Evolutionary conservation across 1,140 invertebrate species (phyloP), one percentile per base, ranked within the genome.

Genomic region (Halictus rubicundus): DNA sequence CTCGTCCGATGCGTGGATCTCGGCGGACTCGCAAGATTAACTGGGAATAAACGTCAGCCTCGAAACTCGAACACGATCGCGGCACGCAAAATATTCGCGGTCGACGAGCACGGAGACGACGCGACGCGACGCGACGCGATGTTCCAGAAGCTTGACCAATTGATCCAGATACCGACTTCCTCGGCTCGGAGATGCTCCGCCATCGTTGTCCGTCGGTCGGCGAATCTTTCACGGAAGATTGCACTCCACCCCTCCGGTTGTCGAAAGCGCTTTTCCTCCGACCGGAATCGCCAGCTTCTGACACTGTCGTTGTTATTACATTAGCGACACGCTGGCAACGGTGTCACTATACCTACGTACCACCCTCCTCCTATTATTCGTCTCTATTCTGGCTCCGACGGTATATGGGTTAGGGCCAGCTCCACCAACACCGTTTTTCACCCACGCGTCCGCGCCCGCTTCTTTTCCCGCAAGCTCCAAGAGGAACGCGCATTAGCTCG

Each of bases 341-440:
- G 19, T 74, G 60, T 73, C 75, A 68, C 79, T 84, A 77, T 65
- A 57, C n/a, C 19, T n/a, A 32, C 32, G 32, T 46, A 46, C 42
- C 9, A 12, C n/a, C 69, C 39, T 66, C 66, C 63, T 77, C 21
- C 46, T 70, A 77, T 85, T 84, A 85, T 85, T 63, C 75, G 80
- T 71, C 88, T 87, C 80, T 87, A 89, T 91, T 91, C 88, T 88
- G 84, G 84, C 82, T 82, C 32, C 59, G 52, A 75, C 78, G 65
- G 75, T 86, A 90, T 88, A 89, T 89, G 78, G 89, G 89, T 90
- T 90, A 90, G 88, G 89, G 89, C 88, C 88, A 90, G 80, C 82
- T 87, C 68, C 85, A 87, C 83, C 87, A 88, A 85, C 83, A 85
- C 80, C 52, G 85, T 65, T 71, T 57, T 49, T 78, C 86, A 87